Evolutionary conservation across 2,888 invertebrate species (phyloP).

Genomic region (Frankliniella fusca): DNA sequence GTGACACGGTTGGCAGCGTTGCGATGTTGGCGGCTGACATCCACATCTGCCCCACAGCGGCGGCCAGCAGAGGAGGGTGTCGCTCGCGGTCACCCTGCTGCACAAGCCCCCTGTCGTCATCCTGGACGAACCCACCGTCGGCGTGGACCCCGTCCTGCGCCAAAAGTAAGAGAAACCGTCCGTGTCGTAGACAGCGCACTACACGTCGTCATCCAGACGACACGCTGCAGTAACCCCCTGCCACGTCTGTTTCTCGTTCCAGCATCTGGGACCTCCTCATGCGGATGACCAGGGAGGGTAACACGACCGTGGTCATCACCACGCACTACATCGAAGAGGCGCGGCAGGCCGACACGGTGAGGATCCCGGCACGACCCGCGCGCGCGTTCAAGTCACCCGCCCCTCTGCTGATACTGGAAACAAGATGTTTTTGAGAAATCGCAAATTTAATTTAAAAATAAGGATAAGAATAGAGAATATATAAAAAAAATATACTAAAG

Average conservation of each 20-base stretch:
- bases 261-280: constrained; percentile 52
- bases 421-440: too few species aligned
- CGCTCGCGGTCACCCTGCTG: constrained; percentile 50
- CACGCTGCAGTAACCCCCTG: background rate
- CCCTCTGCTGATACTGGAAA: too few species aligned
- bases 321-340: constrained; percentile 56
- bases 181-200: too few species aligned
- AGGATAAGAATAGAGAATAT: background rate
- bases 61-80: constrained; percentile 51
- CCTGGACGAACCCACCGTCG: constrained; percentile 53
- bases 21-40: background rate
- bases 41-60: constrained; percentile 44
- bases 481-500: too few species aligned
- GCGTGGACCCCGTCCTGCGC: constrained; percentile 50
- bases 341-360: constrained; percentile 44
- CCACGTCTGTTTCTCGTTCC: constrained; percentile 28
- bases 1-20: background rate
- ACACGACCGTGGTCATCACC: constrained; percentile 51
- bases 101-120: constrained; percentile 51
- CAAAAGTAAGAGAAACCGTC: constrained; percentile 39
- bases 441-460: background rate
- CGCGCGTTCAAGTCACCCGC: too few species aligned
- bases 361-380: background rate
- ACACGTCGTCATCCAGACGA: background rate
- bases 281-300: constrained; percentile 44